These are phyloP conservation scores for Dicroscelio sp. DNA, from an alignment of 2,888 invertebrate genomes.

Conservation along the genomic window DNA sequence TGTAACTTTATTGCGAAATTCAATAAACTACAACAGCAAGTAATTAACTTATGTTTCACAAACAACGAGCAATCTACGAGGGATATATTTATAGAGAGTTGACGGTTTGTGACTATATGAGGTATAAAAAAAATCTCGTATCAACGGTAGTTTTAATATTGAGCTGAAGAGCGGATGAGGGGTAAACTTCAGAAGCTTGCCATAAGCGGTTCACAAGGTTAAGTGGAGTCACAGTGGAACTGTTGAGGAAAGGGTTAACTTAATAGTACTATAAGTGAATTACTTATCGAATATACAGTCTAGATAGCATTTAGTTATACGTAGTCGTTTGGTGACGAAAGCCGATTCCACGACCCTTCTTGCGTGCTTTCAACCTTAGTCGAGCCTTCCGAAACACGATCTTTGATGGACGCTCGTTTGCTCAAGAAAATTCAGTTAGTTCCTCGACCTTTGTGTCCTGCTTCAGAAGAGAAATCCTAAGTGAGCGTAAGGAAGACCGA, in stretches of 20 bases:
- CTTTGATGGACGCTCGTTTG: constrained; percentile 91
- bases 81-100: constrained; percentile 67
- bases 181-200: constrained; percentile 71
- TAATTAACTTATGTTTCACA: constrained; percentile 74
- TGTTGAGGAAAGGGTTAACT: constrained; percentile 91
- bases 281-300: constrained; percentile 91
- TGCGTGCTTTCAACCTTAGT: constrained; percentile 82
- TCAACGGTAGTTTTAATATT: constrained; percentile 81
- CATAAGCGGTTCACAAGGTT: constrained; percentile 89
- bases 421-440: constrained; percentile 91
- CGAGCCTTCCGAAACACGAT: constrained; percentile 86
- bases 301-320: constrained; percentile 90
- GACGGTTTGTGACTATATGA: constrained; percentile 71
- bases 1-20: constrained; percentile 83
- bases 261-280: constrained; percentile 91
- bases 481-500: constrained; percentile 80
- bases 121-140: constrained; percentile 63
- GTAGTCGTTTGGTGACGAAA: constrained; percentile 84
- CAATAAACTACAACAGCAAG: constrained; percentile 77
- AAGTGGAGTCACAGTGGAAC: constrained; percentile 90
- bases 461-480: constrained; percentile 79
- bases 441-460: constrained; percentile 91
- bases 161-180: constrained; percentile 77
- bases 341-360: constrained; percentile 83
- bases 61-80: constrained; percentile 60